Percentiles rank a stretch among this genome's conserved stretches.
Evolutionary conservation across 1,140 invertebrate species (phyloP).

Genomic region (Drosophila pallidifrons): DNA sequence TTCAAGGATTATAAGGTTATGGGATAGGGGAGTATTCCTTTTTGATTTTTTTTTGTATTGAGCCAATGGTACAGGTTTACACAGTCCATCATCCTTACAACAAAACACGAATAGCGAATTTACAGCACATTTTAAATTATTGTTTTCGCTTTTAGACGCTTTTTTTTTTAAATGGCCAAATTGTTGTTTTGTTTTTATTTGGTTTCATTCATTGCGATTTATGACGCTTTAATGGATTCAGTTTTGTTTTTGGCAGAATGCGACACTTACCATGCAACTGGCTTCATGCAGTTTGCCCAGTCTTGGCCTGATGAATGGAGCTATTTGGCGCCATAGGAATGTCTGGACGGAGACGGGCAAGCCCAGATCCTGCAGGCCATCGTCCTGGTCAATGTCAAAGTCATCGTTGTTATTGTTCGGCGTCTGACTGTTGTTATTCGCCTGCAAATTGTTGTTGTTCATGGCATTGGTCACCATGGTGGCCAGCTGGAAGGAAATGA

Average conservation of each 20-base stretch:
- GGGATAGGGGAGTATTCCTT: constrained; percentile 1
- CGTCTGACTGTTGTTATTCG: constrained; percentile 79
- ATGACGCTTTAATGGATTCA: not conserved
- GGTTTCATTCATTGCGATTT: not conserved
- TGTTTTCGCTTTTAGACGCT: constrained; percentile 5
- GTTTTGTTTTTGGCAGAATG: not conserved
- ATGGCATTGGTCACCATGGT: constrained; percentile 78
- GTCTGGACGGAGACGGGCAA: constrained; percentile 98
- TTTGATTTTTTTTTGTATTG: not conserved
- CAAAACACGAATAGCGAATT: constrained; percentile 80
- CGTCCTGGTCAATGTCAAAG: constrained; percentile 85
- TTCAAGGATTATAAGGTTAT: not conserved
- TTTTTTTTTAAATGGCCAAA: constrained; percentile 13
- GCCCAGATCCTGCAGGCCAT: constrained; percentile 89
- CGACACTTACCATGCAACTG: constrained; percentile 94
- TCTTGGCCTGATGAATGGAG: constrained; percentile 96
- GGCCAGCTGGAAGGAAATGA: constrained; percentile 54
- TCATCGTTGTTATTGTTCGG: constrained; percentile 84
- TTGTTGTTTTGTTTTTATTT: constrained; percentile 6
- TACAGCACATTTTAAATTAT: constrained; percentile 61
- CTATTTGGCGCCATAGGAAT: constrained; percentile 98
- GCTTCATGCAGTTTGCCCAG: constrained; percentile 98
- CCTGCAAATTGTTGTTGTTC: constrained; percentile 73
- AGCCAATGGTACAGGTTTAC: constrained; percentile 59
- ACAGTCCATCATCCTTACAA: constrained; percentile 73